phyloP scores from a whole-genome alignment of 1,140 invertebrate genomes.

The Stegodyphus mimosarum region DNA sequence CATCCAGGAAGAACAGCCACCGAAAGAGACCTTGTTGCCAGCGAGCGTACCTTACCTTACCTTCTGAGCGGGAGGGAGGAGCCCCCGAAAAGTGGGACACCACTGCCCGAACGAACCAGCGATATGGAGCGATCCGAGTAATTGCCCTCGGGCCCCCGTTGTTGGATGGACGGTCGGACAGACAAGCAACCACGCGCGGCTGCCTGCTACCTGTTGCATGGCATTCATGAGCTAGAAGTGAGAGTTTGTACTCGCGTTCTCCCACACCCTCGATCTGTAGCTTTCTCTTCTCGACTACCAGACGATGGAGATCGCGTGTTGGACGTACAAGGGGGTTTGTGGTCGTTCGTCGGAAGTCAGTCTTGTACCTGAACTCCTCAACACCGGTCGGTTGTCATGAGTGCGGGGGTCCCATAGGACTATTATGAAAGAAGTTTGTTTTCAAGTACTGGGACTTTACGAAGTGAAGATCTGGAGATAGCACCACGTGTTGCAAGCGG shows the following conservation, averaged over 20 bases:
- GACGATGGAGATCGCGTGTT: slow-evolving; percentile 28
- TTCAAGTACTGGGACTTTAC: no score
- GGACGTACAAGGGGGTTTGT: slow-evolving; percentile 13
- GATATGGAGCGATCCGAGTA: slow-evolving; percentile 56
- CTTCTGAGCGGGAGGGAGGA: slow-evolving; percentile 35
- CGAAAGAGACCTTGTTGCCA: not conserved
- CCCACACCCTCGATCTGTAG: slow-evolving; percentile 17
- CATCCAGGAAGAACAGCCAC: slow-evolving; percentile 19
- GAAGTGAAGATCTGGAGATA: no score
- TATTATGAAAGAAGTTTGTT: no score
- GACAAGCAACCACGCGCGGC: not conserved
- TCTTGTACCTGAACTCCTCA: slow-evolving; percentile 14
- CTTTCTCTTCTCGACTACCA: slow-evolving; percentile 1
- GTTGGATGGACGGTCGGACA: slow-evolving; percentile 14
- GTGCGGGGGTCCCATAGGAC: not conserved
- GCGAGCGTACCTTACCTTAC: slow-evolving; percentile 21
- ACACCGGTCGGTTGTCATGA: not conserved
- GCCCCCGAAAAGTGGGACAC: slow-evolving; percentile 46
- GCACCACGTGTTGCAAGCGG: no score
- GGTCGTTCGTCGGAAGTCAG: slow-evolving; percentile 44
- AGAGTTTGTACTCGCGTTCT: slow-evolving; percentile 21
- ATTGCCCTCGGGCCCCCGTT: slow-evolving; percentile 27
- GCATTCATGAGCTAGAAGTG: slow-evolving; percentile 33
- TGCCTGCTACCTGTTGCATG: slow-evolving; percentile 27
- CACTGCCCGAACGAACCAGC: slow-evolving; percentile 49